phyloP scores from a whole-genome alignment of 1,140 invertebrate genomes.

The Rhagoletis zephyria region DNA sequence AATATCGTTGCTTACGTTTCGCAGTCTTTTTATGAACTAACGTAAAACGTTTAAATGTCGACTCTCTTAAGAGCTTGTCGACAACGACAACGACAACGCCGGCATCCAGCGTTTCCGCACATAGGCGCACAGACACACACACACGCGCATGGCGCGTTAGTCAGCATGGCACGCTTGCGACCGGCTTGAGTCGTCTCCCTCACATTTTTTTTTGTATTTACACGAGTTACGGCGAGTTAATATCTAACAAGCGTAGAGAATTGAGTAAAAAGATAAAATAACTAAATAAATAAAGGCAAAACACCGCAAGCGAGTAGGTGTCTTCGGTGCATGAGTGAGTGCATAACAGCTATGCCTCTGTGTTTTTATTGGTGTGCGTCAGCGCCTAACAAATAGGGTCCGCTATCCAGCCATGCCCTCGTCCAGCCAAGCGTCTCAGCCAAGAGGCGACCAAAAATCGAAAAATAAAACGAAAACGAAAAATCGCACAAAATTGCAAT shows the following conservation, averaged over 20 bases:
- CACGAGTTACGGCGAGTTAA: slow-evolving; percentile 1
- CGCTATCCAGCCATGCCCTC: not conserved
- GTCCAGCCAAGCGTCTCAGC: not conserved
- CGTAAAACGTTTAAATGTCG: slow-evolving; percentile 29
- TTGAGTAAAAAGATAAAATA: slow-evolving; percentile 3
- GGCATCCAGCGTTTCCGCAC: not conserved
- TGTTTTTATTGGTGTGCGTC: not conserved
- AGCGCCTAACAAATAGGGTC: not conserved
- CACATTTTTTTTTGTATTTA: not conserved
- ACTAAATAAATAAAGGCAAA: not conserved
- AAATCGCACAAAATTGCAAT: not conserved
- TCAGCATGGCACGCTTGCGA: slow-evolving; percentile 8
- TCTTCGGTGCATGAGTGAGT: not conserved
- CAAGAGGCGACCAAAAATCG: not conserved
- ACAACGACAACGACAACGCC: not conserved
- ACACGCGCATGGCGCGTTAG: not conserved
- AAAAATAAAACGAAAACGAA: slow-evolving; percentile 12
- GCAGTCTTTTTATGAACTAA: slow-evolving; percentile 46
- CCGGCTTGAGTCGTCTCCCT: slow-evolving; percentile 30
- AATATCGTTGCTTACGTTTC: slow-evolving; percentile 35
- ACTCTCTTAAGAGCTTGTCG: slow-evolving; percentile 44
- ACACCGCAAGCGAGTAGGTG: slow-evolving; percentile 2
- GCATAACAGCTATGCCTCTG: not conserved
- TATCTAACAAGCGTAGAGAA: not conserved
- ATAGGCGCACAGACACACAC: not conserved